Conservation (phyloP, 1,140 invertebrate genomes). For the Sweltsa coloradensis region DNA sequence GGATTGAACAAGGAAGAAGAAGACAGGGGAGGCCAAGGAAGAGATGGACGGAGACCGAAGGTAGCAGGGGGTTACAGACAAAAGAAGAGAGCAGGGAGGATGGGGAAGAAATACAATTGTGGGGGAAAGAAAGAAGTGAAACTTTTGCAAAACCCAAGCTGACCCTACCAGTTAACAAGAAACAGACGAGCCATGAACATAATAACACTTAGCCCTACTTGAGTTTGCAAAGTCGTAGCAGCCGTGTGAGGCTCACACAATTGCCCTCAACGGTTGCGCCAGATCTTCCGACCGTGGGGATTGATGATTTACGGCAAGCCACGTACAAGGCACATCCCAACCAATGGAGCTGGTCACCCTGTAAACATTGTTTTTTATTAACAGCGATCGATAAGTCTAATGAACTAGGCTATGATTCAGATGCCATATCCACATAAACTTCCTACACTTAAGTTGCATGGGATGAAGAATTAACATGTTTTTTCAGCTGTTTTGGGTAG, state of each 20-base stretch:
- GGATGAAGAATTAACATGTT: neutral
- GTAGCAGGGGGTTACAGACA: too few relatives aligned
- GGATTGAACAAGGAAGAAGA: too few relatives aligned
- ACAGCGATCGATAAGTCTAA: conserved; percentile 12
- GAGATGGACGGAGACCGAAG: too few relatives aligned
- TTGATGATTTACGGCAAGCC: conserved; percentile 67
- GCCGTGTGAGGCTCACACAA: conserved; percentile 79
- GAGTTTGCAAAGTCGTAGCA: conserved; percentile 78
- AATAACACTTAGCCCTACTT: conserved; percentile 45
- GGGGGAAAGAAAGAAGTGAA: too few relatives aligned
- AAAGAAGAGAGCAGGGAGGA: too few relatives aligned
- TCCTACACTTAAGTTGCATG: neutral
- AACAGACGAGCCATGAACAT: too few relatives aligned
- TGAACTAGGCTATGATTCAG: neutral
- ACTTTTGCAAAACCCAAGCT: too few relatives aligned
- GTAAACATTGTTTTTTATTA: too few relatives aligned
- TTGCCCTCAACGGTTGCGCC: conserved; percentile 70
- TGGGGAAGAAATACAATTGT: too few relatives aligned
- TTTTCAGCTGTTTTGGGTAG: neutral
- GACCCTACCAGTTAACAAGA: too few relatives aligned
- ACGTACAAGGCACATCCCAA: conserved; percentile 89
- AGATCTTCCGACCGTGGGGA: conserved; percentile 63
- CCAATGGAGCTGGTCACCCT: conserved; percentile 91
- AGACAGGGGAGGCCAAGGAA: too few relatives aligned
- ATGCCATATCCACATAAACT: neutral